A percentile compares a stretch with the other conserved stretches of the same genome.
Evolutionary conservation across 1,140 invertebrate genomes (phyloP).

Genomic region (Lordiphosa stackelbergi): DNA sequence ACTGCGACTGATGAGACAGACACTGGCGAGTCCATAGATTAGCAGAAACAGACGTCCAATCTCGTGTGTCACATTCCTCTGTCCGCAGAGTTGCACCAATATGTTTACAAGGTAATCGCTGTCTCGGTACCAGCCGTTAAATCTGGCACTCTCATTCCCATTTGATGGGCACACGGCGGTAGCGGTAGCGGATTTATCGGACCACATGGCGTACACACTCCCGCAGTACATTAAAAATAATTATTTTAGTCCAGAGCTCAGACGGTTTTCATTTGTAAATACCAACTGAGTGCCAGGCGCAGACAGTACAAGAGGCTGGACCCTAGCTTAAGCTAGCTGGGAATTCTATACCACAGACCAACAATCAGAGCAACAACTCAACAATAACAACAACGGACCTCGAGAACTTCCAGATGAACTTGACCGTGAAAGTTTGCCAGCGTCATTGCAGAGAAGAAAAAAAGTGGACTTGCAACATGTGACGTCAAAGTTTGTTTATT

Average conservation of each 20-base stretch:
- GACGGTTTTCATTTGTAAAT: constrained; percentile 39
- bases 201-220: constrained; percentile 38
- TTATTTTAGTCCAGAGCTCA: constrained; percentile 1
- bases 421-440: constrained; percentile 69
- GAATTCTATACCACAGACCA: constrained; percentile 47
- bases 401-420: constrained; percentile 57
- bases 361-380: constrained; percentile 12
- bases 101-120: constrained; percentile 43
- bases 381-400: constrained; percentile 21
- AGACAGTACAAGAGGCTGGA: constrained; percentile 29
- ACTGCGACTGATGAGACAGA: constrained; percentile 44
- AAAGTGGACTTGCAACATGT: constrained; percentile 60
- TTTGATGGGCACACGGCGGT: constrained; percentile 30
- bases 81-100: constrained; percentile 41
- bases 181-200: constrained; percentile 31
- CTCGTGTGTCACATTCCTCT: constrained; percentile 32
- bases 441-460: constrained; percentile 28
- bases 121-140: constrained; percentile 27
- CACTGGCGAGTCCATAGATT: constrained; percentile 48
- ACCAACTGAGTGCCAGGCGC: constrained; percentile 36
- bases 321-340: constrained; percentile 22
- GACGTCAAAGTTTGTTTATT: constrained; percentile 64
- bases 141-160: constrained; percentile 34
- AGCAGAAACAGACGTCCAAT: constrained; percentile 47
- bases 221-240: not conserved